Conservation (phyloP, 2,888 invertebrate species). For the Dicyrtomina minuta region DNA sequence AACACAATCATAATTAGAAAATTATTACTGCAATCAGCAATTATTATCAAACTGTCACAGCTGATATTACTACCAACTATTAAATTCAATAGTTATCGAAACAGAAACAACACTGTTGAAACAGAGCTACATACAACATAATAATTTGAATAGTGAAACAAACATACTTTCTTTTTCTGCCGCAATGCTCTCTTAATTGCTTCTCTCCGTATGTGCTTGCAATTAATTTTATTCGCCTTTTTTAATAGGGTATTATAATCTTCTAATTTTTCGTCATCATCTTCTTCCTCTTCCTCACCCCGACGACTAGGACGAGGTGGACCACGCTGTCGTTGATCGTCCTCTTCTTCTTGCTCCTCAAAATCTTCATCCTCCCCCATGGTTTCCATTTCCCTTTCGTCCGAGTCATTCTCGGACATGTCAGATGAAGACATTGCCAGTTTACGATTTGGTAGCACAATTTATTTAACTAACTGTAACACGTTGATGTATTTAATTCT, state of each 20-base stretch:
- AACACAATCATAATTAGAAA: background rate
- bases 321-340: no score
- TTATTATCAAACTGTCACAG: no score
- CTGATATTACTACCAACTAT: no score
- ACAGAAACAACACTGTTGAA: background rate
- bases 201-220: slow-evolving; percentile 21
- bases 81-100: no score
- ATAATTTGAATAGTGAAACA: slow-evolving; percentile 1
- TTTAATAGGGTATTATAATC: slow-evolving; percentile 17
- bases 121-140: background rate
- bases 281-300: slow-evolving; percentile 17
- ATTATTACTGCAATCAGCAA: no score
- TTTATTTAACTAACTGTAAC: no score
- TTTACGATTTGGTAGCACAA: background rate
- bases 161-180: slow-evolving; percentile 44
- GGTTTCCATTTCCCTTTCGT: no score
- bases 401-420: no score
- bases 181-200: slow-evolving; percentile 37
- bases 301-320: no score
- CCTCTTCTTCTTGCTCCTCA: background rate
- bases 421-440: no score
- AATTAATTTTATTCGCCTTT: slow-evolving; percentile 23
- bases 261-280: slow-evolving; percentile 1
- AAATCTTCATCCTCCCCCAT: background rate
- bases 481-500: no score